Evolutionary conservation across 2,797 vertebrate species (phyloP).

Genomic region (Pantherophis vulpinus): DNA sequence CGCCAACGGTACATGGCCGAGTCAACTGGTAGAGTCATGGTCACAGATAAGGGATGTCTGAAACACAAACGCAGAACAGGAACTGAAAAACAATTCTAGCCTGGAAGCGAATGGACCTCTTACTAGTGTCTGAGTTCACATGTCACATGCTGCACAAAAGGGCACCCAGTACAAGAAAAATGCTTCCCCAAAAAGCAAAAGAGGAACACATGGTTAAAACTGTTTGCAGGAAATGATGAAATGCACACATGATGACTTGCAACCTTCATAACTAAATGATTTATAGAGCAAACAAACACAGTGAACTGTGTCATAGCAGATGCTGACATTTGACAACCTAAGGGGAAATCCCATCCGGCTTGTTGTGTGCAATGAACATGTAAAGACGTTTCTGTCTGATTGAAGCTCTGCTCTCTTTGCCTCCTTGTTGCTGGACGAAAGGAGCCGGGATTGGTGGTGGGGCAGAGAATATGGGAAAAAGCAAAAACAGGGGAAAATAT

Average conservation of each 20-base stretch:
- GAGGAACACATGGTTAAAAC: background rate
- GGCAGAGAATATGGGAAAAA: background rate
- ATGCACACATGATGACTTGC: background rate
- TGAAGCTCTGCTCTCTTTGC: background rate
- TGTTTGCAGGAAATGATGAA: background rate
- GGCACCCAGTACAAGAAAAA: conserved; percentile 19
- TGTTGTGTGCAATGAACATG: background rate
- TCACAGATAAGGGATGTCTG: conserved; percentile 16
- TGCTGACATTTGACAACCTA: background rate
- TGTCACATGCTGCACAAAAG: background rate
- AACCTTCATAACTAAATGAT: background rate
- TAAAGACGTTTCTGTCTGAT: background rate
- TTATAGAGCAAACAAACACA: background rate
- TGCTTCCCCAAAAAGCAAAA: background rate
- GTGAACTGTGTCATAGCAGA: conserved; percentile 11
- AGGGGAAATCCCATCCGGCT: background rate
- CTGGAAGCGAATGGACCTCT: conserved; percentile 3
- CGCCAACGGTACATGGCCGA: conserved; percentile 58
- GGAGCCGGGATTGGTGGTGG: background rate
- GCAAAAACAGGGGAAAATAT: background rate
- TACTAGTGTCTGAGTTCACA: conserved; percentile 5
- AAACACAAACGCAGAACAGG: conserved; percentile 44
- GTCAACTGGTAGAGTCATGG: conserved; percentile 69
- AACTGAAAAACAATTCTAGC: conserved; percentile 28
- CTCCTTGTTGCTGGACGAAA: background rate